Percentiles rank a stretch among this genome's conserved stretches.
Conservation (phyloP, 2,888 invertebrate species). For the Galeopsomyia nigrocyanea region DNA sequence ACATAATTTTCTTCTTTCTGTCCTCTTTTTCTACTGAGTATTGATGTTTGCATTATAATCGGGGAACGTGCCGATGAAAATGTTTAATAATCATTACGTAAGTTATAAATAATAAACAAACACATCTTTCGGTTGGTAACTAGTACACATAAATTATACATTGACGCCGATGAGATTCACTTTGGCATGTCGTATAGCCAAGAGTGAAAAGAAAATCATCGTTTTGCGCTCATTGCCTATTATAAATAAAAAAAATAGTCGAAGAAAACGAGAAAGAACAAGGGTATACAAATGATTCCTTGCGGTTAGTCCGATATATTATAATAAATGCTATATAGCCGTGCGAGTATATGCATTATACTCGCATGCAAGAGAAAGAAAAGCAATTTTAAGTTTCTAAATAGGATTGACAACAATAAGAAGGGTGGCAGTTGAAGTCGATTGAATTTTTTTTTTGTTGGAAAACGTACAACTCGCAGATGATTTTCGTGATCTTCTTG, state of each 20-base stretch:
- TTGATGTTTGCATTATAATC: constrained; percentile 10
- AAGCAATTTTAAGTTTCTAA: constrained; percentile 24
- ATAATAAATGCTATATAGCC: too few relatives aligned
- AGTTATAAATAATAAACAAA: constrained; percentile 42
- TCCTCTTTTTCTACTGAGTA: constrained; percentile 18
- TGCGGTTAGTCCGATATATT: constrained; percentile 10
- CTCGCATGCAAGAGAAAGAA: neutral
- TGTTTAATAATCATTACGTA: constrained; percentile 24
- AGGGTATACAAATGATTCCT: constrained; percentile 27
- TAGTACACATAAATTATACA: constrained; percentile 56
- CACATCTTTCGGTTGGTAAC: constrained; percentile 56
- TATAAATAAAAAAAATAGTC: constrained; percentile 22
- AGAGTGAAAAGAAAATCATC: constrained; percentile 20
- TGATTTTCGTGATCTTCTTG: constrained; percentile 13
- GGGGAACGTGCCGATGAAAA: constrained; percentile 16
- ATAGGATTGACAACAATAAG: constrained; percentile 38
- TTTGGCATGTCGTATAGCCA: neutral
- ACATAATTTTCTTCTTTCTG: neutral
- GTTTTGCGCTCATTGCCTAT: constrained; percentile 7
- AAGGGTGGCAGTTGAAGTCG: constrained; percentile 27
- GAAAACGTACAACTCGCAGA: constrained; percentile 9
- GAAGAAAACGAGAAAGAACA: constrained; percentile 27
- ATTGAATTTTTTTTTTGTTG: neutral
- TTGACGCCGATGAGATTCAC: constrained; percentile 21
- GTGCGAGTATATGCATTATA: neutral